Evolutionary conservation across 2,797 vertebrate genomes (phyloP), one percentile per base, ranked within the genome.

Genomic region (Naso thynnoides): DNA sequence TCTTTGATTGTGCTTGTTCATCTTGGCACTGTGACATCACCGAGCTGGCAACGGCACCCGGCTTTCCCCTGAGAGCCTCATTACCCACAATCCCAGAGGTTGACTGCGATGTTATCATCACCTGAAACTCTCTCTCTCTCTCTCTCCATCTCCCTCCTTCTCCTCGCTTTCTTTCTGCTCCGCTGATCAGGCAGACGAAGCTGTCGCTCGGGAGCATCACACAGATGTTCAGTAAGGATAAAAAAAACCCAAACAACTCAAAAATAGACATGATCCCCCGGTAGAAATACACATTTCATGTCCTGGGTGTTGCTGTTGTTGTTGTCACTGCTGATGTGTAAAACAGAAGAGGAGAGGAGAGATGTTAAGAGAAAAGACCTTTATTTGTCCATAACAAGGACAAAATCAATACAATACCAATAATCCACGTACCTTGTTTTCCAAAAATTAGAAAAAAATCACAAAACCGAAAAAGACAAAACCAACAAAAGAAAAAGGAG

Each of bases 51-150:
- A 26, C 62, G 31, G 66, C 58, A 11, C 52, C 56, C 33, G 6
- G 45, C 48, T 77, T 58, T 59, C 79, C 82, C 81, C 36, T 0
- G 75, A 83, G 87, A 84, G 64, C 72, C 80, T 79, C 76, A 59
- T 88, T 89, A 83, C 86, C 85, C 85, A 84, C 63, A 86, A 87
- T 86, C 82, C 91, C 74, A 59, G 66, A 74, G 80, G 82, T 68
- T 70, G 85, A 65, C 70, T 57, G 14, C 24, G 27, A 60, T 48
- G 76, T 64, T 83, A 73, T 80, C 82, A 83, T 78, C 84, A 58
- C 54, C 72, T 70, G 73, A 61, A 77, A 76, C 62, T 41, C 29
- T 50, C 54, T 41, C 33, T 47, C 65, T 23, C 3, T 52, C 70
- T 53, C 31, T 6, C 21, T 39, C 42, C 18, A 2, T 44, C 26